Evolutionary conservation across 2,797 vertebrate genomes (phyloP), one percentile per base, ranked within the genome.

Genomic region (Tympanoctomys barrerae): DNA sequence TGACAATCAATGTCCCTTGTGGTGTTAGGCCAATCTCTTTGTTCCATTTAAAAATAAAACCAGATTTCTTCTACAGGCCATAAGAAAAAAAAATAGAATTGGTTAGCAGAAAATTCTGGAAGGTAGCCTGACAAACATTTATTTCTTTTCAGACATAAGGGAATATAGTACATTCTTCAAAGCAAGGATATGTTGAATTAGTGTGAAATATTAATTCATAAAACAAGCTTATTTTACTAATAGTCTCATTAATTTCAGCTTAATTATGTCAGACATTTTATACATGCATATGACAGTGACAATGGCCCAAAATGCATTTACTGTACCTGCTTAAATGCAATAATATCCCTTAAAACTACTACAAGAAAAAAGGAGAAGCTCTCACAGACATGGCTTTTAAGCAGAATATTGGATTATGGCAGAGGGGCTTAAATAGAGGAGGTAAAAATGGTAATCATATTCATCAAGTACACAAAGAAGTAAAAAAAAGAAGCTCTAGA

Each of bases 391-490:
- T 97, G 95, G 96, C 96, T 97, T 97, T 97, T 95, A 96, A 86
- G 92, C 95, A 97, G 85, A 97, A 94, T 96, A 90, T 95, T 79
- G 96, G 96, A 96, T 96, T 96, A 97, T 84, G 81, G 96, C 91
- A 94, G 88, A 97, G 77, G 75, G 61, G 95, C 92, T 97, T 97
- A 98, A 97, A 98, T 94, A 94, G 90, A 96, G 62, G 97, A 98
- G 97, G 97, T 97, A 98, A 97, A 97, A 97, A 97, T 96, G 97
- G 91, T 97, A 98, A 98, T 97, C 97, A 97, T 80, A 97, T 96
- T 98, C 97, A 98, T 98, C 97, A 98, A 97, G 94, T 97, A 97
- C 91, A 98, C 97, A 98, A 98, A 98, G 97, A 97, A 97, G 97
- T 97, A 97, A 97, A 97, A 97, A 97, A 98, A 97, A 97, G 97